A percentile compares a stretch with the other conserved stretches of the same genome.
phyloP scores from a whole-genome alignment of 2,797 vertebrate genomes.

The Gobionotothen gibberifrons region DNA sequence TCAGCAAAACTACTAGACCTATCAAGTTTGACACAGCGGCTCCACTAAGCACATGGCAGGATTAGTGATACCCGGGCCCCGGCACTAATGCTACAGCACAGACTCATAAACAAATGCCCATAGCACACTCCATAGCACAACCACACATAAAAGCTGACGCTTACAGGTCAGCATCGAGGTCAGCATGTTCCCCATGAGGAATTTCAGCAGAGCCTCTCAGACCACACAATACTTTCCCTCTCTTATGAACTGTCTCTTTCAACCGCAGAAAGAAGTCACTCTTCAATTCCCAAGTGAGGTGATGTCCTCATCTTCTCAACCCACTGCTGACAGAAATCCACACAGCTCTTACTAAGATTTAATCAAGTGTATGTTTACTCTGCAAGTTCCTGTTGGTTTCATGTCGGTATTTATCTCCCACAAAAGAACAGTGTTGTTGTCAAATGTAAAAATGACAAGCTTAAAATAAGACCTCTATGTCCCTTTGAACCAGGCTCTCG shows the following conservation, averaged over 20 bases:
- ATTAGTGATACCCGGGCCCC: slow-evolving; percentile 30
- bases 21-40: slow-evolving; percentile 21
- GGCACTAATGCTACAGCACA: slow-evolving; percentile 22
- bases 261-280: slow-evolving; percentile 23
- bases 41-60: slow-evolving; percentile 29
- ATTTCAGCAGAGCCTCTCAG: slow-evolving; percentile 58
- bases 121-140: slow-evolving; percentile 47
- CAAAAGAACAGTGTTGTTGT: background rate
- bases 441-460: background rate
- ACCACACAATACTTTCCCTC: slow-evolving; percentile 53
- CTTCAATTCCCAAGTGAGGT: background rate
- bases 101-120: slow-evolving; percentile 53
- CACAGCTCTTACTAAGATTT: background rate
- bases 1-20: slow-evolving; percentile 4
- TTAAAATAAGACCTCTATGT: slow-evolving; percentile 17
- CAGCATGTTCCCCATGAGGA: slow-evolving; percentile 62
- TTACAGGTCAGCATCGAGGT: slow-evolving; percentile 63
- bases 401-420: background rate
- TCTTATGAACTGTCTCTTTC: slow-evolving; percentile 29
- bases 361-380: slow-evolving; percentile 12
- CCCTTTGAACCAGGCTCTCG: slow-evolving; percentile 27
- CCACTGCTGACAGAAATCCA: background rate
- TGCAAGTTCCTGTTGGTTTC: background rate
- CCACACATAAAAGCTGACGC: slow-evolving; percentile 59
- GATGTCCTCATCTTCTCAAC: slow-evolving; percentile 13